phyloP scores from a whole-genome alignment of 1,140 invertebrate species.

The Stegodyphus dumicola region DNA sequence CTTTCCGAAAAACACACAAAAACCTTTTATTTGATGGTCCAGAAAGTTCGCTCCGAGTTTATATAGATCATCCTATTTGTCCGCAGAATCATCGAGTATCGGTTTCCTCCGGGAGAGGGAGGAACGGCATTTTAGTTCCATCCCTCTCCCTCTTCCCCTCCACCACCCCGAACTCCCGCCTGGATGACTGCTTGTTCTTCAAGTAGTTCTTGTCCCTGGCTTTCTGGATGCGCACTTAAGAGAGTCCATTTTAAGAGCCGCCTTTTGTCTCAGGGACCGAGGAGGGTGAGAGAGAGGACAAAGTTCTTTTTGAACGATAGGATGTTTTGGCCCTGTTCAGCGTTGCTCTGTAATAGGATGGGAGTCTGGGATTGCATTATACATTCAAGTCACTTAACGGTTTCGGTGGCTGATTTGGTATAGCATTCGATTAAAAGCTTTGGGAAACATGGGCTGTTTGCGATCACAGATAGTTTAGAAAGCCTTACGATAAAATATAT shows the following conservation, averaged over 20 bases:
- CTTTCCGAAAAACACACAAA: constrained; percentile 13
- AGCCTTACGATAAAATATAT: too few relatives aligned
- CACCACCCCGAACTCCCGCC: neutral
- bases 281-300: too few relatives aligned
- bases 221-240: constrained; percentile 24
- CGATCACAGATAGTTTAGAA: too few relatives aligned
- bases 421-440: too few relatives aligned
- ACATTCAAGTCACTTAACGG: too few relatives aligned
- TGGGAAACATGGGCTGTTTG: too few relatives aligned
- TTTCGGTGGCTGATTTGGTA: too few relatives aligned
- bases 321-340: too few relatives aligned
- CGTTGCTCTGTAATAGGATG: too few relatives aligned
- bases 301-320: too few relatives aligned
- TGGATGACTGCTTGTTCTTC: neutral
- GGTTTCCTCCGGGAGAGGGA: constrained; percentile 13
- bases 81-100: constrained; percentile 41
- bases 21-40: constrained; percentile 43
- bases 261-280: constrained; percentile 13
- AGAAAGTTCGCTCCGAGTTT: constrained; percentile 34
- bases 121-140: neutral
- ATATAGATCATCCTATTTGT: constrained; percentile 55
- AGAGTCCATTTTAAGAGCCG: constrained; percentile 16
- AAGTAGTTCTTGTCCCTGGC: neutral
- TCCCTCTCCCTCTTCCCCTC: neutral
- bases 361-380: too few relatives aligned